Base-by-base conservation (phyloP, 1,140 invertebrate genomes). In the Drosophila miranda region DNA sequence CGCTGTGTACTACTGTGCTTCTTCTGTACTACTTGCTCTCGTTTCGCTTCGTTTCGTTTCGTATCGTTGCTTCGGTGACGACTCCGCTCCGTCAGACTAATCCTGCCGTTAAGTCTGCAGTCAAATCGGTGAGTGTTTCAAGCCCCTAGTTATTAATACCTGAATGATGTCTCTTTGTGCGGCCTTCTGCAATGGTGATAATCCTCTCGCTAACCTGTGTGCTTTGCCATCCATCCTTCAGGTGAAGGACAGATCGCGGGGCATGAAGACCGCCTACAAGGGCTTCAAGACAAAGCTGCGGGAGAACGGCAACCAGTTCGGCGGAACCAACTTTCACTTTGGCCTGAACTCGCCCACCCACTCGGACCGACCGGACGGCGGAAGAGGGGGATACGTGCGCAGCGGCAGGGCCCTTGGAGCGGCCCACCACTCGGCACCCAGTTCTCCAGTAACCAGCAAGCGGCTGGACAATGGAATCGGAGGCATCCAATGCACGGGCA, bases 31-130 rank as follows among this genome's bases (percentile, higher is more conserved):
- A 75, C 78, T 60, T 71, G 52, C 69, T 78, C 68, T 62, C 53
- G 60, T 57, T 26, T 67, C 48, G 26, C 44, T 63, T 42, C 44
- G 26, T 2, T 19, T 19, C 19, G 19, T 19, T 19, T 19, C 19
- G 28, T 30, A 8, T 30, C 42, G 62, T 50, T 45, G 41, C 45
- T 53, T 43, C 63, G 54, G 55, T 70, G 58, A 51, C 59, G 63
- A 57, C 44, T 63, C 61, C 61, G 58, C 63, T 73, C 70, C 54
- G 53, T 66, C 91, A 96, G 94, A 95, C 95, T 34, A 96, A 96
- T 92, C 95, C 96, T 72, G 95, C 95, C 76, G 92, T 96, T 84
- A 96, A 95, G 92, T 95, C 94, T 80, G 95, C 95, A 74, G 95
- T 96, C 49, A 95, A 96, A 93, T 94, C 95, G 90, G 95, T 96